Evolutionary conservation across 1,140 invertebrate genomes (phyloP).

Genomic region (Piezodorus guildinii): DNA sequence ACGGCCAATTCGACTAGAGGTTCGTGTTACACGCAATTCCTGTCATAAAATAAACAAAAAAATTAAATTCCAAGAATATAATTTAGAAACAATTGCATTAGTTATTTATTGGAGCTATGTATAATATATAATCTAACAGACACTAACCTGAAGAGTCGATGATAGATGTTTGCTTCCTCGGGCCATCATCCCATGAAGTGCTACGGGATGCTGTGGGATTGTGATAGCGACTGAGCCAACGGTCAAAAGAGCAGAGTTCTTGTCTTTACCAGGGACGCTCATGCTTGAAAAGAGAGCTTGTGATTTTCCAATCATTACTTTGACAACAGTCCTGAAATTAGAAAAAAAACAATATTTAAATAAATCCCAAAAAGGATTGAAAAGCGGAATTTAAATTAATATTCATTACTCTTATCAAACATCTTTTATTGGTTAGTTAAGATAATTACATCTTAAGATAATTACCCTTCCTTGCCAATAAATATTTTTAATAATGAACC

Average conservation of each 20-base stretch:
- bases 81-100: too few species aligned
- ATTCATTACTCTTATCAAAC: too few species aligned
- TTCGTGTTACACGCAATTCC: conserved; percentile 66
- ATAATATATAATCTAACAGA: background rate
- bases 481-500: too few species aligned
- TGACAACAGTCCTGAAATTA: conserved; percentile 78
- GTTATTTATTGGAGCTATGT: too few species aligned
- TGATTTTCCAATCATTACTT: conserved; percentile 82
- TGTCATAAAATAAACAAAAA: conserved; percentile 29
- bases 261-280: conserved; percentile 62
- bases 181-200: conserved; percentile 93
- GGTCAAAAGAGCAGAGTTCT: conserved; percentile 75
- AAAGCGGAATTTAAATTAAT: too few species aligned
- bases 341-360: conserved; percentile 20
- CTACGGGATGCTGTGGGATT: conserved; percentile 93
- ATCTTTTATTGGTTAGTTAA: too few species aligned
- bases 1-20: conserved; percentile 58
- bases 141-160: conserved; percentile 64
- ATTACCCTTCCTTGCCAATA: too few species aligned
- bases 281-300: conserved; percentile 81
- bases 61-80: too few species aligned
- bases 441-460: too few species aligned
- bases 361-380: conserved; percentile 8
- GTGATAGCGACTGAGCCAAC: conserved; percentile 83
- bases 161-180: conserved; percentile 84